A percentile compares a stretch with the other conserved stretches of the same genome.
These are phyloP conservation scores for Polylopha cassiicola DNA, from an alignment of 2,888 invertebrate species.

Conservation along the genomic window DNA sequence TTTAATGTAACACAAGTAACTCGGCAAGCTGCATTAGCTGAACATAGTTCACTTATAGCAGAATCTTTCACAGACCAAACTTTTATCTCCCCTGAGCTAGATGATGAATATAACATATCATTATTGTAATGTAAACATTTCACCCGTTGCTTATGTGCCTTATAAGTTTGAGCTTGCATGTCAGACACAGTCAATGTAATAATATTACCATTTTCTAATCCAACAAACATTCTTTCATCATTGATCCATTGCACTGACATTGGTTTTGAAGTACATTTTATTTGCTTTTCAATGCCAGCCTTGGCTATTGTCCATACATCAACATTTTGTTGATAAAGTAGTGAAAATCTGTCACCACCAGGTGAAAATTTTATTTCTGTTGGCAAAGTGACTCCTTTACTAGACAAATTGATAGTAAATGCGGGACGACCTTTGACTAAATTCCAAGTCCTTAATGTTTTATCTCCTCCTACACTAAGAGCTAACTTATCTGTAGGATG, in stretches of 20 bases:
- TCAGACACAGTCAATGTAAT: conserved; percentile 75
- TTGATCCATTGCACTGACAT: conserved; percentile 82
- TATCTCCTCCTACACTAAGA: conserved; percentile 90
- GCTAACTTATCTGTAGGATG: conserved; percentile 95
- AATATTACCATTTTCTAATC: conserved; percentile 85
- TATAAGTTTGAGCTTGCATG: conserved; percentile 60
- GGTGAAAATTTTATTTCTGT: conserved; percentile 84
- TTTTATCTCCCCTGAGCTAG: conserved; percentile 88
- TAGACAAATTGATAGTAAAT: conserved; percentile 90
- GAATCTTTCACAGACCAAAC: conserved; percentile 77
- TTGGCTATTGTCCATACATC: conserved; percentile 89
- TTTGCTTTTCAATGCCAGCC: conserved; percentile 83
- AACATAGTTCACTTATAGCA: conserved; percentile 72
- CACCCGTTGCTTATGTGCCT: conserved; percentile 81
- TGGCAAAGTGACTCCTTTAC: conserved; percentile 74
- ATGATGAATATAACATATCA: conserved; percentile 80
- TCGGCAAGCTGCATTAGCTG: conserved; percentile 81
- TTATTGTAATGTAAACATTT: conserved; percentile 80
- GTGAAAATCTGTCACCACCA: conserved; percentile 84
- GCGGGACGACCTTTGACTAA: conserved; percentile 93
- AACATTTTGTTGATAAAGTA: conserved; percentile 83
- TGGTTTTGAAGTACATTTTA: conserved; percentile 83
- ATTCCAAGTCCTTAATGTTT: conserved; percentile 94
- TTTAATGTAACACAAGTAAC: conserved; percentile 84
- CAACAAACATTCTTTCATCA: conserved; percentile 80